Conservation (phyloP, 2,113 vertebrate genomes). For the Neoarius graeffei region DNA sequence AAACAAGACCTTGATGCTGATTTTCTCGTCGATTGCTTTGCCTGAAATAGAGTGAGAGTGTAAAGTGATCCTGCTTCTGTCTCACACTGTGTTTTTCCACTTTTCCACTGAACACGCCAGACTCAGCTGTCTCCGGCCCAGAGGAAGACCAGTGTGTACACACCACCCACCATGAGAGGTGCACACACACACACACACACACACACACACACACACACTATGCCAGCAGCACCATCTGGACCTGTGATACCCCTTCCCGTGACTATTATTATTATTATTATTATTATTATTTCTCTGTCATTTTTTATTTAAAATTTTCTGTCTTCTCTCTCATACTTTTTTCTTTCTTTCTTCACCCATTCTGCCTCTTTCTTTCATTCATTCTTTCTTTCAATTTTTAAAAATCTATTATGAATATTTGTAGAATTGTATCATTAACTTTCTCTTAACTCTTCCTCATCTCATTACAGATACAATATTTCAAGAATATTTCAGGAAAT, state of each 20-base stretch:
- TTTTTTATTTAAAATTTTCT: background rate
- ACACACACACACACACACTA: conserved; percentile 3
- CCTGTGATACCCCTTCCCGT: background rate
- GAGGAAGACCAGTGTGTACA: conserved; percentile 85
- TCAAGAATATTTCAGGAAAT: background rate
- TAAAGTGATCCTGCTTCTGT: conserved; percentile 46
- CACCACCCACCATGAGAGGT: conserved; percentile 84
- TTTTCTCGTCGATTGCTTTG: conserved; percentile 50
- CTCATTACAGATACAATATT: background rate
- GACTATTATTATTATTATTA: background rate
- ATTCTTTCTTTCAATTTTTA: background rate
- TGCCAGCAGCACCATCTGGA: conserved; percentile 20
- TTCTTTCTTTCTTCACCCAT: background rate
- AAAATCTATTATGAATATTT: background rate
- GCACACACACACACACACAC: background rate
- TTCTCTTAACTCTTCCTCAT: background rate
- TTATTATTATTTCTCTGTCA: background rate
- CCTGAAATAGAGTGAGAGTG: conserved; percentile 52
- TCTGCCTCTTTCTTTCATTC: background rate
- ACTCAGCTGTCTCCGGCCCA: conserved; percentile 76
- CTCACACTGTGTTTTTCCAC: conserved; percentile 40
- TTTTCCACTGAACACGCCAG: conserved; percentile 62
- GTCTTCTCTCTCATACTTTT: too few relatives aligned
- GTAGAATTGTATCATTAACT: background rate
- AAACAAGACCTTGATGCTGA: conserved; percentile 41